These are phyloP conservation scores for Drosophila differens DNA, from an alignment of 2,888 invertebrate genomes.

Conservation along the genomic window DNA sequence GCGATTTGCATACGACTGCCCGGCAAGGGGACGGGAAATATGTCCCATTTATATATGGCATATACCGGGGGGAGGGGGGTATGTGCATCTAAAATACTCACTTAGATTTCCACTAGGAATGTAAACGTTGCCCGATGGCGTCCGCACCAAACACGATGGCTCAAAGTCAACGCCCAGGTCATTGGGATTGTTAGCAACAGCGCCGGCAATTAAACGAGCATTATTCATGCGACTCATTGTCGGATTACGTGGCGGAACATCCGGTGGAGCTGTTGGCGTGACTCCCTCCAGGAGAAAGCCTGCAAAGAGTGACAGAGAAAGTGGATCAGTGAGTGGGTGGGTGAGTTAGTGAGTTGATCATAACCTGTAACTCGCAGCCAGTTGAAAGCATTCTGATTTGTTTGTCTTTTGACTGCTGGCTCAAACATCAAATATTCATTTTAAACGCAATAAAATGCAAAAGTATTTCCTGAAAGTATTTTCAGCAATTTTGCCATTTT, in stretches of 20 bases:
- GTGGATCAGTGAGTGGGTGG: neutral
- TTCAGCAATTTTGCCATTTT: conserved; percentile 24
- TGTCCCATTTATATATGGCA: conserved; percentile 14
- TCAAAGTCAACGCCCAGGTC: conserved; percentile 92
- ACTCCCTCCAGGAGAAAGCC: conserved; percentile 94
- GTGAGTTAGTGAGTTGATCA: conserved; percentile 2
- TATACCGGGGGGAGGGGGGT: neutral
- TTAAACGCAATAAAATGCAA: conserved; percentile 27
- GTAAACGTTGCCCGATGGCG: conserved; percentile 96
- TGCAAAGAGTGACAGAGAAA: conserved; percentile 85
- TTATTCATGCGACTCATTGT: conserved; percentile 96
- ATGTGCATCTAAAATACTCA: conserved; percentile 84
- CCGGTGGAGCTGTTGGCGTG: conserved; percentile 90
- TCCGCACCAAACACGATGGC: conserved; percentile 95
- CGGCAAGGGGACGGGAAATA: neutral
- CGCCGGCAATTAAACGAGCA: conserved; percentile 93
- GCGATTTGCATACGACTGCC: conserved; percentile 63
- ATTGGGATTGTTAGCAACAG: conserved; percentile 87
- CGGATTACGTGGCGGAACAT: conserved; percentile 95
- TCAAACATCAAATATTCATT: conserved; percentile 42
- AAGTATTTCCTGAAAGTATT: conserved; percentile 25
- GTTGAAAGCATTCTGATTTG: conserved; percentile 13
- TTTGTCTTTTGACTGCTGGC: neutral
- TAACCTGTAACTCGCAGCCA: conserved; percentile 7
- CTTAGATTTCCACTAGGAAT: conserved; percentile 93